These are phyloP conservation scores for Prionace glauca DNA, from an alignment of 2,797 vertebrate genomes.

Conservation along the genomic window DNA sequence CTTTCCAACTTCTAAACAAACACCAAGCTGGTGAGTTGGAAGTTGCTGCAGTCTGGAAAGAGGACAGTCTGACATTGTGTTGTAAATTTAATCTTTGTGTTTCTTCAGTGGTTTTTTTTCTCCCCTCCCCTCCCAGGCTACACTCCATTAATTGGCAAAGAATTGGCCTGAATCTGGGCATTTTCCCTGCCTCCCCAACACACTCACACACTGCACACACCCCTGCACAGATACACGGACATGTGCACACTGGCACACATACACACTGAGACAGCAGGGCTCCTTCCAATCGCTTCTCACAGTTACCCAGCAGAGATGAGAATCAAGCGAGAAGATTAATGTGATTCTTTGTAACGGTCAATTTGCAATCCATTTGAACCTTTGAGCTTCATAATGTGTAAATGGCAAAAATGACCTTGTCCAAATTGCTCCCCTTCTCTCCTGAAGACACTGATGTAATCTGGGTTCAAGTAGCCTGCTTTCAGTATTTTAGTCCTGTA, in stretches of 20 bases:
- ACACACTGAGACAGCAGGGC: too few species aligned
- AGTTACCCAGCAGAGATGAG: neutral
- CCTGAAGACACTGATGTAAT: neutral
- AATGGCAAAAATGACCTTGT: neutral
- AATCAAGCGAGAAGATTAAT: neutral
- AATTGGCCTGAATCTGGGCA: neutral
- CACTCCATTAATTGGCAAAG: neutral
- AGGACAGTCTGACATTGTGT: neutral
- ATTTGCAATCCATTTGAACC: neutral
- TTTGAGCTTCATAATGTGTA: neutral
- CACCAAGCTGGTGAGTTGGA: neutral
- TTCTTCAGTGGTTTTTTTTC: neutral
- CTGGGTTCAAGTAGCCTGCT: neutral
- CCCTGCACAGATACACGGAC: too few species aligned
- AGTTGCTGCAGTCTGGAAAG: neutral
- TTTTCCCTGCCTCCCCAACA: neutral
- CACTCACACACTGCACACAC: too few species aligned
- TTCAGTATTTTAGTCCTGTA: neutral
- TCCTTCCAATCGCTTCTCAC: neutral
- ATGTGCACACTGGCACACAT: too few species aligned
- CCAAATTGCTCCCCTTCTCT: neutral
- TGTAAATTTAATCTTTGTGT: neutral
- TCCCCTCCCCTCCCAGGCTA: neutral
- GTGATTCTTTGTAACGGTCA: neutral
- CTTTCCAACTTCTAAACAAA: neutral